phyloP scores from a whole-genome alignment of 2,113 vertebrate species.

The Varanus salvator region DNA sequence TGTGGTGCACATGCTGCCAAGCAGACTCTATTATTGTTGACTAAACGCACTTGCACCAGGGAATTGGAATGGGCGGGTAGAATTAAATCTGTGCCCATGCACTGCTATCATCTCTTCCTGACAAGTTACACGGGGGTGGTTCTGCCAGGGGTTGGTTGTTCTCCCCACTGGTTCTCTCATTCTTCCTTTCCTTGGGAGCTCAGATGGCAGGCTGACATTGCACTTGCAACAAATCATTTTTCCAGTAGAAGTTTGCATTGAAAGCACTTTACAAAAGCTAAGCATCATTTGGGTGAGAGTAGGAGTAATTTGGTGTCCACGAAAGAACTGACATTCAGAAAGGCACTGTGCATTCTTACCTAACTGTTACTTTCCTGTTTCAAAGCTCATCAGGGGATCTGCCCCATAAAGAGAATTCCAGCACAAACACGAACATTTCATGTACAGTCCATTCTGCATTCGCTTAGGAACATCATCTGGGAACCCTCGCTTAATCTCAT shows the following conservation, averaged over 20 bases:
- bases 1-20: neutral
- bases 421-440: neutral
- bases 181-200: neutral
- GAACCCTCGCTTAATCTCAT: conserved; percentile 31
- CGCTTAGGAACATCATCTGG: neutral
- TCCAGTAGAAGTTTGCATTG: neutral
- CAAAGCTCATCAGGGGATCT: conserved; percentile 18
- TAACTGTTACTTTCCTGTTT: neutral
- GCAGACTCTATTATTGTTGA: neutral
- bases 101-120: neutral
- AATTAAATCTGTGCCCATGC: neutral
- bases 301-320: neutral
- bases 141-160: neutral
- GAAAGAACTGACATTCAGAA: neutral
- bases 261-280: conserved; percentile 7
- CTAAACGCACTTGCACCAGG: neutral
- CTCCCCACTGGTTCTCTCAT: neutral
- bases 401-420: neutral
- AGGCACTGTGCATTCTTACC: neutral
- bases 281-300: conserved; percentile 2
- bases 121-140: neutral
- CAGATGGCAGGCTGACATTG: neutral
- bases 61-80: neutral
- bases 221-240: conserved; percentile 13
- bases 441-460: neutral